Percentiles rank a stretch among this genome's conserved stretches.
Evolutionary conservation across 2,888 invertebrate species (phyloP).

Genomic region (Agonopterix alstromeriana): DNA sequence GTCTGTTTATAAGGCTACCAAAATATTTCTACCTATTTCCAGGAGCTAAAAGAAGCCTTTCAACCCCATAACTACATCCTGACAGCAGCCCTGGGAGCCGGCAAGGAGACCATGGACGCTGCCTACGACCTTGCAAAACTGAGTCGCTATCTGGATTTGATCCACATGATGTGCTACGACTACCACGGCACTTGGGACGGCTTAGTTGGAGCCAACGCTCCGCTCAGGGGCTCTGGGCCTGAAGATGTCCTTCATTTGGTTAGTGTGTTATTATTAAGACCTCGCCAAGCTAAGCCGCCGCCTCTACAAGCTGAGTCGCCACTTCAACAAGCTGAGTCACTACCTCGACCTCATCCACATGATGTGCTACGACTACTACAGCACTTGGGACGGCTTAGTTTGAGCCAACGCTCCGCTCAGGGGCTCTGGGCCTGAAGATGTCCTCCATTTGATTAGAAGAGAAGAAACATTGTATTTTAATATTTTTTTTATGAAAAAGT

Average conservation of each 20-base stretch:
- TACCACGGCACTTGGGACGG: slow-evolving; percentile 92
- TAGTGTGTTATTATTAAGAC: slow-evolving; percentile 30
- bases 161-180: slow-evolving; percentile 94
- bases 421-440: slow-evolving; percentile 64
- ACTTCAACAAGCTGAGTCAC: slow-evolving; percentile 73
- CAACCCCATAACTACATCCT: slow-evolving; percentile 81
- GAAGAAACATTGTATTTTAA: too few species aligned
- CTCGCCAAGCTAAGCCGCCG: background rate
- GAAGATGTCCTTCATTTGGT: slow-evolving; percentile 82
- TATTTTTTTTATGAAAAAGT: too few species aligned
- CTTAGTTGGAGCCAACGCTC: slow-evolving; percentile 86
- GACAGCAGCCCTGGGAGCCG: slow-evolving; percentile 90
- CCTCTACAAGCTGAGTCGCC: too few species aligned
- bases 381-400: slow-evolving; percentile 85
- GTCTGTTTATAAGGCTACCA: too few species aligned
- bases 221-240: slow-evolving; percentile 72
- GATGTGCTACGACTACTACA: slow-evolving; percentile 95
- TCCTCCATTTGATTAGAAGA: slow-evolving; percentile 84
- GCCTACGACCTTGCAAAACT: slow-evolving; percentile 87
- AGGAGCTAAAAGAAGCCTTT: slow-evolving; percentile 85
- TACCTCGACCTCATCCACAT: slow-evolving; percentile 86
- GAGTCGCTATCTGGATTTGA: slow-evolving; percentile 80
- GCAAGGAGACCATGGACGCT: slow-evolving; percentile 83
- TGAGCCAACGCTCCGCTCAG: slow-evolving; percentile 88
- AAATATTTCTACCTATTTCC: slow-evolving; percentile 2